Conservation (phyloP, 2,888 invertebrate genomes). For the Agonopterix subpropinquella region DNA sequence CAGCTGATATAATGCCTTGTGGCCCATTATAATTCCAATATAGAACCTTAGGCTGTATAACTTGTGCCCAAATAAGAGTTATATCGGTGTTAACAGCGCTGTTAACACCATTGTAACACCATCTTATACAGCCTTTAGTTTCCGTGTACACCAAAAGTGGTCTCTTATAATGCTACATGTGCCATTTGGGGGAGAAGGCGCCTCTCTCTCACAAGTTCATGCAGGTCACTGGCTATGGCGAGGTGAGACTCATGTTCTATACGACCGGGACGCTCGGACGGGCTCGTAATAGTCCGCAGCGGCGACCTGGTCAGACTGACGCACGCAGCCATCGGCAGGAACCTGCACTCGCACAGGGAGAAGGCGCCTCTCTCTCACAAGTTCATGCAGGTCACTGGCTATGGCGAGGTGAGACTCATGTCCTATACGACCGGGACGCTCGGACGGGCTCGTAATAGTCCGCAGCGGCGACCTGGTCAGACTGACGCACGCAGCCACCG, state of each 20-base stretch:
- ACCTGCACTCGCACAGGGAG: slow-evolving; percentile 94
- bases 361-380: slow-evolving; percentile 92
- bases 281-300: slow-evolving; percentile 78
- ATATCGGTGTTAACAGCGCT: too few relatives aligned
- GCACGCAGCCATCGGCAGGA: slow-evolving; percentile 87
- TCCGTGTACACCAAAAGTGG: too few relatives aligned
- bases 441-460: slow-evolving; percentile 67
- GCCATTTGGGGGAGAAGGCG: slow-evolving; percentile 89
- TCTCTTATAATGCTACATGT: too few relatives aligned
- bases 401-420: slow-evolving; percentile 82
- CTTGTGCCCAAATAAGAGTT: too few relatives aligned
- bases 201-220: slow-evolving; percentile 92
- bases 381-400: slow-evolving; percentile 94
- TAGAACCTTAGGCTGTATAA: too few relatives aligned
- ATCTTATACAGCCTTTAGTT: too few relatives aligned
- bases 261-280: slow-evolving; percentile 68
- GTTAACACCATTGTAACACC: too few relatives aligned
- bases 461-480: slow-evolving; percentile 91
- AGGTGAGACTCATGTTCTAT: slow-evolving; percentile 73
- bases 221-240: slow-evolving; percentile 96
- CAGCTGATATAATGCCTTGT: too few relatives aligned
- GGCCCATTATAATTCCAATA: too few relatives aligned
- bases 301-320: slow-evolving; percentile 93
- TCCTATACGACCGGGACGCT: slow-evolving; percentile 55
- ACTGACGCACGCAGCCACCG: slow-evolving; percentile 89